phyloP scores from a whole-genome alignment of 2,797 vertebrate genomes.

The Octomys mimax region DNA sequence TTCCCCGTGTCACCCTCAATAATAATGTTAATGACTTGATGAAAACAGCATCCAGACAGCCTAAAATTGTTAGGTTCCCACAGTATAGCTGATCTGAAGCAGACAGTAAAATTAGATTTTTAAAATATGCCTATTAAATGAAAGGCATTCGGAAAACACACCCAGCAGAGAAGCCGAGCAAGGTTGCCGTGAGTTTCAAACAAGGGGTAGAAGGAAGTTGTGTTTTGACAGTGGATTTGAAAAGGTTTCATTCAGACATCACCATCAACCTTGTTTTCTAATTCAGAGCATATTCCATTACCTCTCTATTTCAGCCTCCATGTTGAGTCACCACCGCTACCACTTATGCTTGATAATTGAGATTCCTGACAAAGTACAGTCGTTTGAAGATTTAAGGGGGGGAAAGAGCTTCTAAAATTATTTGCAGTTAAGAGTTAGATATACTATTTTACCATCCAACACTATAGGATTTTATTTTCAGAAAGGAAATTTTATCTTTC shows the following conservation, averaged over 20 bases:
- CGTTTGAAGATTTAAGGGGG: constrained; percentile 50
- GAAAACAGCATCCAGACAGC: constrained; percentile 80
- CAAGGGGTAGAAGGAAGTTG: constrained; percentile 45
- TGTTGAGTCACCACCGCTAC: constrained; percentile 71
- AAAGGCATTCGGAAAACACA: constrained; percentile 78
- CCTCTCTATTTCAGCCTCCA: constrained; percentile 66
- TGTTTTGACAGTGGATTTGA: constrained; percentile 81
- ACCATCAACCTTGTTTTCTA: constrained; percentile 68
- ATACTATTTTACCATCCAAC: not conserved
- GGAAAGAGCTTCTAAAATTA: constrained; percentile 28
- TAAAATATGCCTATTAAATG: constrained; percentile 82
- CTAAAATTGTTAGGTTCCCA: constrained; percentile 81
- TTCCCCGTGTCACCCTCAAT: constrained; percentile 79
- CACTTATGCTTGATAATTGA: constrained; percentile 30
- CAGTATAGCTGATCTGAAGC: constrained; percentile 72
- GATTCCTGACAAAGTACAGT: constrained; percentile 68
- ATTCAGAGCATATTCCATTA: constrained; percentile 74
- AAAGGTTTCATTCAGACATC: constrained; percentile 65
- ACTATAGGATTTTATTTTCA: not conserved
- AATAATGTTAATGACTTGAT: constrained; percentile 74
- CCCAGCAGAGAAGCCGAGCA: constrained; percentile 67
- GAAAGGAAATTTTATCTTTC: not conserved
- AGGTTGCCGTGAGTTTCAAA: constrained; percentile 73
- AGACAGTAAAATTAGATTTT: constrained; percentile 85
- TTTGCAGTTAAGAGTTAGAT: constrained; percentile 29